Evolutionary conservation across 2,797 vertebrate genomes (phyloP), one percentile per base, ranked within the genome.

Genomic region (Paguma larvata): DNA sequence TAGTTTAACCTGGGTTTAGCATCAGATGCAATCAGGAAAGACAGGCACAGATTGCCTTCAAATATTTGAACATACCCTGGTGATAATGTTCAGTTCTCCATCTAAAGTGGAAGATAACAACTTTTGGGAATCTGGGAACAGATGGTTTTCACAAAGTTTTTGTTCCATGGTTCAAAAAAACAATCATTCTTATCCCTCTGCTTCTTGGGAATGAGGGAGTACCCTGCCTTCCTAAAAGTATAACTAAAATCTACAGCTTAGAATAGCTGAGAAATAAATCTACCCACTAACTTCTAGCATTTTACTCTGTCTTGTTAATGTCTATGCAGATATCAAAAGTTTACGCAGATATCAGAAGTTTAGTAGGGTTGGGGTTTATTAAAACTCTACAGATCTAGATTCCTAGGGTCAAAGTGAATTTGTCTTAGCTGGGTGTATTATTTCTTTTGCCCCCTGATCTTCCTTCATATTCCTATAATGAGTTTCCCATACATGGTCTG

Each of bases 51-150:
- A 75, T 46, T 56, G 48, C 53, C 80, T 91, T 97, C 79, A 86
- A 94, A 62, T 56, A 95, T 79, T 78, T 91, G 41, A 96, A 75
- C 79, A 86, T 62, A 6, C 15, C 41, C 78, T 67, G 9, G 48
- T 84, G 72, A 72, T 48, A 62, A 75, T 77, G 18, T 62, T 95
- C 59, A 92, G 80, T 19, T 77, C 18, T 93, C 18, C 18, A 68
- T 53, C 12, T 67, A 78, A 86, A 23, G 32, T 92, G 14, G 96
- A 72, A 95, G 44, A 48, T 87, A 92, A 68, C 4, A 62, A 48
- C 70, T 79, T 94, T 87, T 78, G 34, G 53, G 91, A 97, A 91
- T 48, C 27, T 90, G 34, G 30, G 65, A 92, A 62, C 38, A 53
- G 32, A 63, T n/a, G 23, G 18, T 9, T 87, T 95, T 32, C 38